Base-by-base conservation (phyloP, 2,888 invertebrate genomes). In the Gonocerus acuteangulatus region DNA sequence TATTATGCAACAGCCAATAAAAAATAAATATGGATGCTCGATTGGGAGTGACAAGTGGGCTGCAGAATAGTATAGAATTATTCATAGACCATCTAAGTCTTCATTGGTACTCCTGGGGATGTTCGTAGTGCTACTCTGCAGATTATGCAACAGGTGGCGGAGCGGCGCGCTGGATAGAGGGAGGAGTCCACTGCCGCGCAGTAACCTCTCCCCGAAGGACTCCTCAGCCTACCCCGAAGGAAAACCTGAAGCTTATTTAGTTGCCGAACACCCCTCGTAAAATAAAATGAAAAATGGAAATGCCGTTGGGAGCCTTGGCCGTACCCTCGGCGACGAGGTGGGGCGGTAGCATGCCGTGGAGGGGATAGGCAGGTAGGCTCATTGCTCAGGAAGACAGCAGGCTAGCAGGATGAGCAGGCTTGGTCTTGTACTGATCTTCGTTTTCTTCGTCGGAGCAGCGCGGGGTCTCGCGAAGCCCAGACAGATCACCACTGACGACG, bases 401-500 rank as follows among this genome's bases (percentile, higher is more conserved):
- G 34, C 51, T 32, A 18, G 34, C 51, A 51, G 32, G 51, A 51
- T 51, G 51, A 51, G 51, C n/a, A 32, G 51, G 51, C 34, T 34
- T 19, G 15, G 16, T 15, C 51, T 51, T 2, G 34, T 51, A 34
- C 22, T 54, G 16, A n/a, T 27, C 15, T 19, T 51, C 54, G 23
- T 54, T 36, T 19, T 44, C 15, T 19, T 60, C 47, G 16, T 60
- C 48, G 13, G 22, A 32, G 22, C 16, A 3, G 63, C 54, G 21
- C 42, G 47, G 48, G 39, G 21, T 32, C 60, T 23, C 23, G 59
- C 59, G 2, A 51, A 62, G 18, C 62, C 64, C 18, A 58, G 22
- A 32, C 56, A 62, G 44, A 61, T 62, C 56, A 34, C 54, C 59
- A 65, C 65, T 15, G 65, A 65, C 16, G 63, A 65, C 48, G 56